Evolutionary conservation across 2,113 vertebrate species (phyloP).

Genomic region (Apaloderma vittatum): DNA sequence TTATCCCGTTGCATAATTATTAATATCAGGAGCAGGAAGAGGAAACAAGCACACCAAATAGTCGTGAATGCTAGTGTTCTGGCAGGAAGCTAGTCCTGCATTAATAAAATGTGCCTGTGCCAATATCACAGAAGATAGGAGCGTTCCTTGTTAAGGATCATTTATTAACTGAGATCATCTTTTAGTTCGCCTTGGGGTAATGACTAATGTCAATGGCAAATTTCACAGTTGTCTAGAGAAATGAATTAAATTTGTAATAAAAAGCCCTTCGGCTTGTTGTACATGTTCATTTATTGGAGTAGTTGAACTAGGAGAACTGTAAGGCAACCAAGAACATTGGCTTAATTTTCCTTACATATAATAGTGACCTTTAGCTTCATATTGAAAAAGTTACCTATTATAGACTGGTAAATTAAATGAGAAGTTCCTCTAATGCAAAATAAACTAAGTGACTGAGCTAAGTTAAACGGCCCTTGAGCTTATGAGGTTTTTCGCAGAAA

Average conservation of each 20-base stretch:
- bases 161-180: conserved; percentile 99
- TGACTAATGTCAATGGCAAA: conserved; percentile 99
- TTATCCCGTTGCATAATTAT: conserved; percentile 93
- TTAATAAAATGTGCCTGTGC: conserved; percentile 92
- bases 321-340: conserved; percentile 88
- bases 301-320: conserved; percentile 93
- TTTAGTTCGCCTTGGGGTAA: conserved; percentile 96
- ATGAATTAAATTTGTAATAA: conserved; percentile 99
- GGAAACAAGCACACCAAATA: conserved; percentile 88
- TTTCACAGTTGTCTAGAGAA: conserved; percentile 99
- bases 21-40: conserved; percentile 90
- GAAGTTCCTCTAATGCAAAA: conserved; percentile 85
- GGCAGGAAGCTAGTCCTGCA: conserved; percentile 85
- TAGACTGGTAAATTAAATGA: conserved; percentile 86
- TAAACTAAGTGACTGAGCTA: conserved; percentile 83
- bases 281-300: conserved; percentile 94
- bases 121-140: conserved; percentile 89
- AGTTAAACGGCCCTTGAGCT: conserved; percentile 78
- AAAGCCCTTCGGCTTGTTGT: conserved; percentile 96
- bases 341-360: conserved; percentile 91
- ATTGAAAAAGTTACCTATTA: conserved; percentile 87
- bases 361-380: conserved; percentile 95
- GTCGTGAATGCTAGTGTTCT: conserved; percentile 83
- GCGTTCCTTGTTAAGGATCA: conserved; percentile 96
- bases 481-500: conserved; percentile 72